Evolutionary conservation across 2,113 vertebrate genomes (phyloP).

Genomic region (Lates calcarifer): DNA sequence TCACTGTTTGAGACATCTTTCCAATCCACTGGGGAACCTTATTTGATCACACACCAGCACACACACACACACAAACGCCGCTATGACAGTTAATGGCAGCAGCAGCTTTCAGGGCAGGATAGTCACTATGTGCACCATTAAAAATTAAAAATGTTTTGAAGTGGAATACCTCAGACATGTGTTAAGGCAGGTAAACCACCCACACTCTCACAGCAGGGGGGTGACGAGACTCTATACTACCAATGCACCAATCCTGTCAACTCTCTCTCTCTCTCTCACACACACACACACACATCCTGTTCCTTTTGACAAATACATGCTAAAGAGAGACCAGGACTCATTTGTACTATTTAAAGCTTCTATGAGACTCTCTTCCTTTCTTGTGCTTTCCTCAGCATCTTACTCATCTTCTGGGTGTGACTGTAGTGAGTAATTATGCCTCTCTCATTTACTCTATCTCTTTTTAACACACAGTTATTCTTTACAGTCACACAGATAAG

Average conservation of each 20-base stretch:
- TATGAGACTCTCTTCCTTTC: conserved; percentile 49
- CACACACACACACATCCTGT: conserved; percentile 56
- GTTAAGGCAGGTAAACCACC: background rate
- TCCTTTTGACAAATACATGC: conserved; percentile 61
- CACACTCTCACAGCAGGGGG: background rate
- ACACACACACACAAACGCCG: background rate
- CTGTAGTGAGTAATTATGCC: background rate
- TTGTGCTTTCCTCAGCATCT: conserved; percentile 30
- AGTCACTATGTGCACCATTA: background rate
- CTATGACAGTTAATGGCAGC: background rate
- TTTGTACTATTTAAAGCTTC: conserved; percentile 72
- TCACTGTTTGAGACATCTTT: background rate
- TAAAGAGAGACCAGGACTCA: conserved; percentile 54
- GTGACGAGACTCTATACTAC: conserved; percentile 8
- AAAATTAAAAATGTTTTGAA: background rate
- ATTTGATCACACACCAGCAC: background rate
- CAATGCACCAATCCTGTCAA: conserved; percentile 20
- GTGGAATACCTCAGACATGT: background rate
- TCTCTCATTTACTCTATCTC: conserved; percentile 37
- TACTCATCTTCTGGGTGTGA: conserved; percentile 46
- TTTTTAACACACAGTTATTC: conserved; percentile 4
- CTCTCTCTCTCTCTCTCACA: conserved; percentile 1
- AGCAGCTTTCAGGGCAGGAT: background rate
- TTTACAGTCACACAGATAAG: background rate
- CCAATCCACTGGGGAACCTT: background rate